Percentiles rank a stretch among this genome's conserved stretches.
Conservation (phyloP, 92 coral and sea anemone genomes). For the Epizoanthus fatuus region DNA sequence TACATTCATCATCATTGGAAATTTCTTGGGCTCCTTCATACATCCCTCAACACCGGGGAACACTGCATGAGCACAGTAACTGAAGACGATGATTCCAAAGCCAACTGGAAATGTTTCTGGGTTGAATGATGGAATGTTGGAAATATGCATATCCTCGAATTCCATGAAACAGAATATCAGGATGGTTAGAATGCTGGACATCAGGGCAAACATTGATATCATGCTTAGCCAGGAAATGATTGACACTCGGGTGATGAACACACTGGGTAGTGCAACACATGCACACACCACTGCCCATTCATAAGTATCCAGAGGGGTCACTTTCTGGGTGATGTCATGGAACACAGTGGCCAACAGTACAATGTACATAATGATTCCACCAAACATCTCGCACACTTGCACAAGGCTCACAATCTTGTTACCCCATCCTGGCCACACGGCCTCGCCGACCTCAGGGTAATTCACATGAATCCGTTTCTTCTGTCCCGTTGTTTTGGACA, state of each 20-base stretch:
- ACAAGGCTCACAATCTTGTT: slow-evolving; percentile 88
- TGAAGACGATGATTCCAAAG: slow-evolving; percentile 91
- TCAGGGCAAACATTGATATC: slow-evolving; percentile 86
- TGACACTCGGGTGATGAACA: slow-evolving; percentile 84
- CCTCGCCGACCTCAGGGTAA: slow-evolving; percentile 95
- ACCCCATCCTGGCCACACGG: slow-evolving; percentile 96
- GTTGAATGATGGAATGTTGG: slow-evolving; percentile 78
- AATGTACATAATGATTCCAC: slow-evolving; percentile 91
- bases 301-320: slow-evolving; percentile 78
- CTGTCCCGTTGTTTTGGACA: slow-evolving; percentile 86
- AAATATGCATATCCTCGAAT: slow-evolving; percentile 68
- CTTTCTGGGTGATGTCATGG: slow-evolving; percentile 65
- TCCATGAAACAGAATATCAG: slow-evolving; percentile 84
- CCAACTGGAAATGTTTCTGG: slow-evolving; percentile 83
- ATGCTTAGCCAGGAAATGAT: slow-evolving; percentile 94
- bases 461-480: slow-evolving; percentile 81
- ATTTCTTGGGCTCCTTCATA: slow-evolving; percentile 88
- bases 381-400: slow-evolving; percentile 93
- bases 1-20: slow-evolving; percentile 86
- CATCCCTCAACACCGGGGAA: slow-evolving; percentile 95
- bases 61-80: slow-evolving; percentile 94
- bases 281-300: slow-evolving; percentile 91
- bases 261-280: slow-evolving; percentile 80
- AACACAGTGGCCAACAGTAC: slow-evolving; percentile 92
- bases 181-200: slow-evolving; percentile 78